phyloP scores from a whole-genome alignment of 1,140 invertebrate genomes.

The Diorhabda carinulata region DNA sequence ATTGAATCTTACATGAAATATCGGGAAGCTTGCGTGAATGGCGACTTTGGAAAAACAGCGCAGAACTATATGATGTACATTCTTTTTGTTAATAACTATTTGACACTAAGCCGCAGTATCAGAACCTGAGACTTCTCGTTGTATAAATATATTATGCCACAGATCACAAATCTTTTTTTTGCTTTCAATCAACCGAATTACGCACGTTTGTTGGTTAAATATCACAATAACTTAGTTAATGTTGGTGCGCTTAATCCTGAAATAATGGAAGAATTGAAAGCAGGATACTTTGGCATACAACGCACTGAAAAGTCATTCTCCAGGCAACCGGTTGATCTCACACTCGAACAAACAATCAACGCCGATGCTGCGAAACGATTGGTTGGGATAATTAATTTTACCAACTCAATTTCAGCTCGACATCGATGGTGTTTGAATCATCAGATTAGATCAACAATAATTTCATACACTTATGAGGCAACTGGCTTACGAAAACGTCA shows the following conservation, averaged over 20 bases:
- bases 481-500: slow-evolving; percentile 5
- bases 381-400: slow-evolving; percentile 23
- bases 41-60: slow-evolving; percentile 40
- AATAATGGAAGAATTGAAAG: slow-evolving; percentile 25
- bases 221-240: slow-evolving; percentile 19
- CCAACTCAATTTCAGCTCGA: slow-evolving; percentile 11
- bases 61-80: slow-evolving; percentile 43
- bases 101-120: slow-evolving; percentile 34
- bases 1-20: slow-evolving; percentile 7
- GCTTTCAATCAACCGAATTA: slow-evolving; percentile 32
- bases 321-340: slow-evolving; percentile 29
- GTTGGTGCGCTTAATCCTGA: slow-evolving; percentile 24
- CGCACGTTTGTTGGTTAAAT: slow-evolving; percentile 28
- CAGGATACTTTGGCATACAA: slow-evolving; percentile 32
- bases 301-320: slow-evolving; percentile 28
- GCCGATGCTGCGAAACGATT: slow-evolving; percentile 15
- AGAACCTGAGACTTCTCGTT: slow-evolving; percentile 37
- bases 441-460: slow-evolving; percentile 26
- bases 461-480: not conserved
- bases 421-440: slow-evolving; percentile 29
- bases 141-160: slow-evolving; percentile 22
- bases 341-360: slow-evolving; percentile 9
- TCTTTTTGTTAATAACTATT: slow-evolving; percentile 37
- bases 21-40: slow-evolving; percentile 13
- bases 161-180: slow-evolving; percentile 34